These are phyloP conservation scores for Gortyna flavago DNA, from an alignment of 2,888 invertebrate species.

Conservation along the genomic window DNA sequence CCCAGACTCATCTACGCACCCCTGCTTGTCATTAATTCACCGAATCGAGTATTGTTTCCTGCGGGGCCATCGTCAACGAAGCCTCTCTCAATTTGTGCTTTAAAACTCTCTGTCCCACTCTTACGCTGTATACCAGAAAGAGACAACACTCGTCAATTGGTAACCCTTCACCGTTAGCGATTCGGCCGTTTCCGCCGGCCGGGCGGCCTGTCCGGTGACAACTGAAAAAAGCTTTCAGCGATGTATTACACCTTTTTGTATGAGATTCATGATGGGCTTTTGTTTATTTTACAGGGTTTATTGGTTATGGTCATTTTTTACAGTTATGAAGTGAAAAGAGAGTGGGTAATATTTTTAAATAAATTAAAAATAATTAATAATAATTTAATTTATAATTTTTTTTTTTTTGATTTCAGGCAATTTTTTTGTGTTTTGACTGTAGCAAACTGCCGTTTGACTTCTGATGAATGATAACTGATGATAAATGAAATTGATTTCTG, in stretches of 20 bases:
- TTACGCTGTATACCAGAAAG: conserved; percentile 59
- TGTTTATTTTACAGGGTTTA: conserved; percentile 53
- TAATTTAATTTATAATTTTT: no score
- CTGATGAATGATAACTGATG: background rate
- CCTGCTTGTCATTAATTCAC: conserved; percentile 86
- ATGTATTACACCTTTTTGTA: conserved; percentile 69
- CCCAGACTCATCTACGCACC: conserved; percentile 73
- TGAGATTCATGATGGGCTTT: conserved; percentile 58
- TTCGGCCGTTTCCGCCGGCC: conserved; percentile 75
- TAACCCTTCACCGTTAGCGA: conserved; percentile 70
- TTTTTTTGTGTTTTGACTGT: background rate
- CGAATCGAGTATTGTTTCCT: conserved; percentile 89
- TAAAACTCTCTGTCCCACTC: conserved; percentile 76
- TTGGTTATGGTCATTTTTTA: conserved; percentile 25
- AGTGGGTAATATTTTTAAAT: background rate
- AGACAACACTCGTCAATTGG: conserved; percentile 71
- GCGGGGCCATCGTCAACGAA: conserved; percentile 81
- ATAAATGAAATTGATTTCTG: background rate
- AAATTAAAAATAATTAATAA: no score
- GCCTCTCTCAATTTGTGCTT: conserved; percentile 85
- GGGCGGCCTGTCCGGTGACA: conserved; percentile 79
- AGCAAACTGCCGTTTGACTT: background rate
- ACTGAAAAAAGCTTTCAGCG: conserved; percentile 83
- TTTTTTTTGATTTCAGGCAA: background rate
- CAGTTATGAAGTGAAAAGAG: background rate